Base-by-base conservation (phyloP, 2,113 vertebrate species). In the Casuarius casuarius region DNA sequence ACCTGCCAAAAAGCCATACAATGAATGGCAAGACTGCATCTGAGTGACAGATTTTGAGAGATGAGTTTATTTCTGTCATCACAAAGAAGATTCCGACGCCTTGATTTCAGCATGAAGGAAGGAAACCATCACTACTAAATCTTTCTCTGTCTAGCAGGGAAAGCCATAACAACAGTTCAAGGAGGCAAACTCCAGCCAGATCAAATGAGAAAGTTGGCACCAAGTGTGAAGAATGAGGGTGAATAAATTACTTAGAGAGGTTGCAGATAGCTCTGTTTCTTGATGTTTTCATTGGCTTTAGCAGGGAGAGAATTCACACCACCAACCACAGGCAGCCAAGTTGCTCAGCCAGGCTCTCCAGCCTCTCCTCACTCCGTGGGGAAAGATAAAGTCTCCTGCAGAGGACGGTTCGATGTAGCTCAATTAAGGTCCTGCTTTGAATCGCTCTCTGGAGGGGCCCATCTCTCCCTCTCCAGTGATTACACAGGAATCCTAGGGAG, bases 1-100 rank as follows among this genome's bases (percentile, higher is more conserved):
- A 94, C 35, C 40, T 95, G 77, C 80, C 86, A 49, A 89, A 84
- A 78, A 89, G 25, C 29, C 58, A 73, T 89, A 94, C 62, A 96
- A 76, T 78, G 87, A 94, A 89, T 76, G 81, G 77, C 13, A 6
- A 87, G 89, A 91, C 58, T 82, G 40, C 63, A 44, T 73, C 54
- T 31, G 51, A 94, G 42, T 21, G 51, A 79, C 40, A 81, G 16
- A 56, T 49, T 89, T 87, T 49, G 5, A 2, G 48, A 92, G 40
- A 52, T 26, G 38, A 42, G 2, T 44, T 84, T 87, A 75, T 76
- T 76, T 20, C 72, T 72, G 62, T 88, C 59, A 63, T 89, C 89
- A 70, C 49, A 87, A 75, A 59, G 77, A 75, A 65, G 35, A 92
- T 72, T 94, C 88, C 76, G 75, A 90, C 1, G 0, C 72, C 56